A percentile compares a stretch with the other conserved stretches of the same genome.
phyloP scores from a whole-genome alignment of 2,888 invertebrate genomes.

The Carcina quercana region DNA sequence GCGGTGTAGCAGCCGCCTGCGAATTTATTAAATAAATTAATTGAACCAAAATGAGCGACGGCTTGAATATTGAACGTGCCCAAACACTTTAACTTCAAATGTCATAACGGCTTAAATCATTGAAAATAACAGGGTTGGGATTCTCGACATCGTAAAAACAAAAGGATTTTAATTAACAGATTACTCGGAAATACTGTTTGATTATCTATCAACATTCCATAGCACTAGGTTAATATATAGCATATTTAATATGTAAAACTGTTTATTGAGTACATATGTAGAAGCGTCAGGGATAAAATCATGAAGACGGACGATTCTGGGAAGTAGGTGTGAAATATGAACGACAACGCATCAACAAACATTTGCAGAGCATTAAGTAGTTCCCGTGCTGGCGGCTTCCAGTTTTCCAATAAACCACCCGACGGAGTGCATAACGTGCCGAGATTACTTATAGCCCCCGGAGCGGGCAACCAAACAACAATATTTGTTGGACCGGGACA shows the following conservation, averaged over 20 bases:
- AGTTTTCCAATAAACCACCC: slow-evolving; percentile 62
- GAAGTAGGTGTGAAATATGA: slow-evolving; percentile 14
- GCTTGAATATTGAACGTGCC: slow-evolving; percentile 41
- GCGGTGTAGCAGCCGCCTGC: slow-evolving; percentile 44
- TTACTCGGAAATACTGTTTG: no score
- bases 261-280: no score
- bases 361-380: slow-evolving; percentile 23
- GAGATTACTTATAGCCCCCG: slow-evolving; percentile 63
- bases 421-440: slow-evolving; percentile 60
- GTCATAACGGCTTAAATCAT: no score
- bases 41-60: slow-evolving; percentile 56
- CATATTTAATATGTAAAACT: no score
- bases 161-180: no score
- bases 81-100: no score
- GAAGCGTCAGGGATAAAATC: no score
- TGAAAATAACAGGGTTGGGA: no score
- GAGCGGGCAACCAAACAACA: slow-evolving; percentile 57
- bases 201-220: no score
- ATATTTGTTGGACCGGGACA: slow-evolving; percentile 60
- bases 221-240: no score
- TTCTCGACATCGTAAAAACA: no score
- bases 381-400: slow-evolving; percentile 28
- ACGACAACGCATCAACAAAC: slow-evolving; percentile 22
- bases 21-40: slow-evolving; percentile 69
- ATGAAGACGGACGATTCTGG: no score